Conservation (phyloP, 1,140 invertebrate genomes). For the Stegodyphus mimosarum region DNA sequence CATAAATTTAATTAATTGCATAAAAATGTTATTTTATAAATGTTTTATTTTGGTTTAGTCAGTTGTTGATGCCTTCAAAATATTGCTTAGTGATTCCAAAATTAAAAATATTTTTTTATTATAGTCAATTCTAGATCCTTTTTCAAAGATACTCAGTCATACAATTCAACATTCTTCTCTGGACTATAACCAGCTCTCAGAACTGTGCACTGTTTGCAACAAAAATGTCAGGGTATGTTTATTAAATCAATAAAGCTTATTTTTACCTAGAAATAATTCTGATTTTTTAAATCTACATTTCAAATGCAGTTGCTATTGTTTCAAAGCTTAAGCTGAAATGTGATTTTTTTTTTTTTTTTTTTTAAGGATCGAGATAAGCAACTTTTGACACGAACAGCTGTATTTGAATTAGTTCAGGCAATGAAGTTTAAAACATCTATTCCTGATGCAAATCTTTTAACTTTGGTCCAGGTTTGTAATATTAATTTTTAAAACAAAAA, state of each 20-base stretch:
- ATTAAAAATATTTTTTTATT: constrained; percentile 53
- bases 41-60: no score
- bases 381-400: constrained; percentile 86
- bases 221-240: constrained; percentile 77
- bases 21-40: no score
- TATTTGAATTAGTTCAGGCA: constrained; percentile 93
- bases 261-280: background rate
- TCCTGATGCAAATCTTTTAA: constrained; percentile 92
- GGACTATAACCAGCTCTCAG: constrained; percentile 84
- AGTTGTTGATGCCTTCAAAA: no score
- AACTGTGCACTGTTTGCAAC: constrained; percentile 90
- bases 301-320: background rate
- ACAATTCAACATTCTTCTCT: constrained; percentile 89
- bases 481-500: background rate
- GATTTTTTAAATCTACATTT: background rate
- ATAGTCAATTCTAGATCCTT: constrained; percentile 86
- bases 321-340: background rate
- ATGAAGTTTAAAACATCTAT: constrained; percentile 94
- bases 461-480: constrained; percentile 82
- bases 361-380: constrained; percentile 90
- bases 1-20: no score
- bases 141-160: constrained; percentile 92
- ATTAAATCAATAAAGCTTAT: background rate
- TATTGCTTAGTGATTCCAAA: no score
- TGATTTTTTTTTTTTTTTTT: background rate